These are phyloP conservation scores for Apteryx owenii DNA, from an alignment of 2,113 vertebrate genomes.

Conservation along the genomic window DNA sequence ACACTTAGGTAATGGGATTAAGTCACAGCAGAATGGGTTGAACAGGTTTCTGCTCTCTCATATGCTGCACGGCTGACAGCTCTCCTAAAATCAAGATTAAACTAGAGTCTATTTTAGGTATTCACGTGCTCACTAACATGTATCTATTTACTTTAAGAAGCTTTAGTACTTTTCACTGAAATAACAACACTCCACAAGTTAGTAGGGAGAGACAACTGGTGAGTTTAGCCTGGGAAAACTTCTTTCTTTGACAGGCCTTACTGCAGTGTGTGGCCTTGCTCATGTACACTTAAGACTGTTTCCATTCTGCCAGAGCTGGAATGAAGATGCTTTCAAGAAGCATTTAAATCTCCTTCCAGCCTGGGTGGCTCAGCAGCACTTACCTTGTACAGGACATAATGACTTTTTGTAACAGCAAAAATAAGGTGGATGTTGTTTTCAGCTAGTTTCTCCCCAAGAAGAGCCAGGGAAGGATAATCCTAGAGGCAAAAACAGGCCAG, in stretches of 20 bases:
- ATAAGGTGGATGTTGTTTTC: slow-evolving; percentile 98
- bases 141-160: slow-evolving; percentile 45
- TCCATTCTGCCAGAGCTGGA: background rate
- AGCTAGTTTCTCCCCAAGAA: slow-evolving; percentile 94
- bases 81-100: slow-evolving; percentile 8
- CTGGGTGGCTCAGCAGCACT: fast-evolving
- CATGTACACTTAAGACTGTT: background rate
- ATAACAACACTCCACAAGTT: background rate
- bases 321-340: background rate
- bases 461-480: slow-evolving; percentile 95
- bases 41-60: slow-evolving; percentile 41
- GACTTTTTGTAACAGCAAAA: slow-evolving; percentile 92
- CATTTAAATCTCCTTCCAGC: background rate
- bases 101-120: slow-evolving; percentile 52
- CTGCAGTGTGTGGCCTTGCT: background rate
- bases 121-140: background rate
- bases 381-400: slow-evolving; percentile 96
- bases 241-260: background rate
- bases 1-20: slow-evolving; percentile 63
- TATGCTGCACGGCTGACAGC: slow-evolving; percentile 16
- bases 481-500: slow-evolving; percentile 27
- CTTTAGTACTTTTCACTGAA: slow-evolving; percentile 24
- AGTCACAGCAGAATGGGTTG: slow-evolving; percentile 52
- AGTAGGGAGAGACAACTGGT: background rate
- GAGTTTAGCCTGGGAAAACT: background rate